Evolutionary conservation across 2,113 vertebrate species (phyloP).

Genomic region (Caretta caretta): DNA sequence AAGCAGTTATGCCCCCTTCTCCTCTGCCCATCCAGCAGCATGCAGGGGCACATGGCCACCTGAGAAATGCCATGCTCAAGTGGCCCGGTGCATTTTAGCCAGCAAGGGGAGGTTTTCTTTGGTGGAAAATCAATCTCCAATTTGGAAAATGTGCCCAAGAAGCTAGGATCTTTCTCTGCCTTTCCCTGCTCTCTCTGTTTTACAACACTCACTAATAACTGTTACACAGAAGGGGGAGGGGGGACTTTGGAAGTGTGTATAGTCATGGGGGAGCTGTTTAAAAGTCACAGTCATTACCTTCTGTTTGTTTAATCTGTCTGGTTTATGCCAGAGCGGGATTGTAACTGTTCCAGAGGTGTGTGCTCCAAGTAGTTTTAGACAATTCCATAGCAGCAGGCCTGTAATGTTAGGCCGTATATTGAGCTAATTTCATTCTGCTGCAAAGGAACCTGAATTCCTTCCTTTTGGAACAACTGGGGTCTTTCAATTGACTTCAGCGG

Average conservation of each 20-base stretch:
- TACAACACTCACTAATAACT: neutral
- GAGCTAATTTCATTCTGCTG: fast-evolving
- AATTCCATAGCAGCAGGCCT: fast-evolving
- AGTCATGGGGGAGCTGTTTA: fast-evolving
- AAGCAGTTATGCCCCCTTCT: neutral
- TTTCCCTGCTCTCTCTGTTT: fast-evolving
- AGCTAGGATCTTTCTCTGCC: neutral
- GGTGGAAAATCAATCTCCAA: neutral
- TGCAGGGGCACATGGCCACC: neutral
- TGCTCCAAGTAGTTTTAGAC: fast-evolving
- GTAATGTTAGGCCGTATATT: fast-evolving
- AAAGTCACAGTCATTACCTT: fast-evolving
- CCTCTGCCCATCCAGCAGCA: neutral
- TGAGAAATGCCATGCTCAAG: neutral
- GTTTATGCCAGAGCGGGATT: neutral
- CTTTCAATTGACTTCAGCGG: neutral
- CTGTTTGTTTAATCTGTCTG: fast-evolving
- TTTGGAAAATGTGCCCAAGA: neutral
- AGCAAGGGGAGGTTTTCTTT: neutral
- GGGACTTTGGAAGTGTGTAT: neutral
- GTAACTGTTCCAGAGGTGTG: too few species aligned
- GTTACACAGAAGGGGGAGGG: too few species aligned
- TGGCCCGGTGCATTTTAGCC: neutral
- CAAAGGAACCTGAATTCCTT: neutral
- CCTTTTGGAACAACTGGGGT: neutral